phyloP scores from a whole-genome alignment of 2,888 invertebrate genomes.

The Cosmia trapezina region DNA sequence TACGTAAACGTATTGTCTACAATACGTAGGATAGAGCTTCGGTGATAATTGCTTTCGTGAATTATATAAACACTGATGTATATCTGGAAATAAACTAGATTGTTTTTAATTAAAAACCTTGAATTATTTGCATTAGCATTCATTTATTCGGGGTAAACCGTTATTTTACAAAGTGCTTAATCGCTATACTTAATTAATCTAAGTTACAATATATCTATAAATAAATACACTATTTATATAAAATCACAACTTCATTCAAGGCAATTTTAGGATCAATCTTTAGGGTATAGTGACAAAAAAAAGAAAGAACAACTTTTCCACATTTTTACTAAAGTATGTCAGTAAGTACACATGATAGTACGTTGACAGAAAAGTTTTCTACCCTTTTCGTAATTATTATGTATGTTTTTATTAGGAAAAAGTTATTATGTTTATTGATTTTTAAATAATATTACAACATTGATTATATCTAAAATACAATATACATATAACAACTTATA shows the following conservation, averaged over 20 bases:
- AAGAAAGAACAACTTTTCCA: conserved; percentile 35
- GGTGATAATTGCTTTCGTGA: conserved; percentile 5
- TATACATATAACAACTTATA: conserved; percentile 69
- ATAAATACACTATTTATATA: conserved; percentile 80
- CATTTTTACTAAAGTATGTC: conserved; percentile 14
- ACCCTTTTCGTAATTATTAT: conserved; percentile 30
- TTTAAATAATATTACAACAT: conserved; percentile 60
- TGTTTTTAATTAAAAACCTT: conserved; percentile 50
- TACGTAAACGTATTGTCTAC: neutral
- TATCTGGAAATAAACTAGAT: neutral
- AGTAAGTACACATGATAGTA: conserved; percentile 7
- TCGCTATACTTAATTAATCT: conserved; percentile 60
- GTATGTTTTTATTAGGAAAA: conserved; percentile 30
- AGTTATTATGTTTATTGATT: conserved; percentile 58
- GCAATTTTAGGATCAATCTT: conserved; percentile 70
- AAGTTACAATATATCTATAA: conserved; percentile 71
- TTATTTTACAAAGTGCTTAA: conserved; percentile 79
- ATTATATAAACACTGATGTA: neutral
- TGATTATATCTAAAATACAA: conserved; percentile 65
- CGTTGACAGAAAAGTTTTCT: neutral
- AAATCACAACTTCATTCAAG: conserved; percentile 83
- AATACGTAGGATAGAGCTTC: neutral
- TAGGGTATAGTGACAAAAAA: conserved; percentile 44
- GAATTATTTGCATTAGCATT: conserved; percentile 69
- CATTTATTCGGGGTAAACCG: conserved; percentile 82